Evolutionary conservation across 2,888 invertebrate species (phyloP).

Genomic region (Aphodius granarius): DNA sequence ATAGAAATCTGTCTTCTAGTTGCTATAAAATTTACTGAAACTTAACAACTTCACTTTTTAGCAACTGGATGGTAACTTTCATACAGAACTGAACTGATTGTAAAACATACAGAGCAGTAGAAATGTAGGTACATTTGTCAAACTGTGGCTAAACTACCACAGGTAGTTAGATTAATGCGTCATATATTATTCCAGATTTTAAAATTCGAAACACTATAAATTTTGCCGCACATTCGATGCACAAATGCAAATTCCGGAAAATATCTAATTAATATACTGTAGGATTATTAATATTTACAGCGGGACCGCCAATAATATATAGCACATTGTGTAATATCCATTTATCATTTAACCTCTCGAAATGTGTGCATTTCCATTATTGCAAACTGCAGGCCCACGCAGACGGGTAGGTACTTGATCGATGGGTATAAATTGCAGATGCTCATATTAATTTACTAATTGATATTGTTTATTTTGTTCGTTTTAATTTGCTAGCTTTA

Average conservation of each 20-base stretch:
- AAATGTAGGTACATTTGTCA: not conserved
- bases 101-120: too few relatives aligned
- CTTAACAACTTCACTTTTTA: too few relatives aligned
- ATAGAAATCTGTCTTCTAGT: too few relatives aligned
- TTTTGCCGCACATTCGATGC: not conserved
- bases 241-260: not conserved
- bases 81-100: too few relatives aligned
- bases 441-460: constrained; percentile 14
- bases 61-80: too few relatives aligned
- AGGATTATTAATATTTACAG: constrained; percentile 11
- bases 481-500: not conserved
- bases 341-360: constrained; percentile 7
- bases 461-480: constrained; percentile 11
- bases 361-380: constrained; percentile 3
- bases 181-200: not conserved
- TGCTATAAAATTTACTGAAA: too few relatives aligned
- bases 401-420: not conserved
- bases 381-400: not conserved
- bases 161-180: not conserved
- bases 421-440: constrained; percentile 1
- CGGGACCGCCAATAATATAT: constrained; percentile 3
- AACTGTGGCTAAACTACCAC: not conserved
- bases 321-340: not conserved
- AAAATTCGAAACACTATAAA: not conserved
- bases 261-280: constrained; percentile 8